These are phyloP conservation scores for Erebia palarica DNA, from an alignment of 2,888 invertebrate genomes.

Conservation along the genomic window DNA sequence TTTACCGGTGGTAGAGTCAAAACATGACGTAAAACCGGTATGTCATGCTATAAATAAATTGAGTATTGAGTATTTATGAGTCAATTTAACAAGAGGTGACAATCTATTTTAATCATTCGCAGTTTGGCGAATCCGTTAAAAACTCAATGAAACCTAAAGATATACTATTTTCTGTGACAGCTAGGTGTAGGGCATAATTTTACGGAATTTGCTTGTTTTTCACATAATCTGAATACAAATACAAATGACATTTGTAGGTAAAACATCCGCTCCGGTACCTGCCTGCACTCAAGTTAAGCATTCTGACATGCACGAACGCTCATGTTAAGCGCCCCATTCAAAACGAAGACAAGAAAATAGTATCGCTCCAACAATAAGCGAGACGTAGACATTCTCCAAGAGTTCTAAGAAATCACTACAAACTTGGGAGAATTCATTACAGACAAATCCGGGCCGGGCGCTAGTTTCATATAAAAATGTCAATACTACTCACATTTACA, in stretches of 20 bases:
- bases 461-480: slow-evolving; percentile 80
- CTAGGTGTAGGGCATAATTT: too few relatives aligned
- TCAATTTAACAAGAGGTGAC: too few relatives aligned
- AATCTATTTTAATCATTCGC: too few relatives aligned
- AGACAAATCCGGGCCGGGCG: slow-evolving; percentile 41
- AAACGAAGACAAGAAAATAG: slow-evolving; percentile 14
- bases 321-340: slow-evolving; percentile 9
- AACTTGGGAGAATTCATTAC: slow-evolving; percentile 38
- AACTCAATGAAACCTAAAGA: too few relatives aligned
- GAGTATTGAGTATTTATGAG: too few relatives aligned
- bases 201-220: too few relatives aligned
- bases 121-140: too few relatives aligned
- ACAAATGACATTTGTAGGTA: background rate
- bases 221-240: too few relatives aligned
- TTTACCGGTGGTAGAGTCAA: too few relatives aligned
- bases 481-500: slow-evolving; percentile 66
- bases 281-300: slow-evolving; percentile 3
- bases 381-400: background rate
- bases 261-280: background rate
- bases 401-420: slow-evolving; percentile 28
- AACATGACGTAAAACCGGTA: too few relatives aligned
- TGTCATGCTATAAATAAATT: too few relatives aligned
- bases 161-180: too few relatives aligned
- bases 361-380: slow-evolving; percentile 11
- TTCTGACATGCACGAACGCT: slow-evolving; percentile 6